A percentile compares a stretch with the other conserved stretches of the same genome.
Conservation (phyloP, 1,140 invertebrate genomes). For the Eueides isabella region DNA sequence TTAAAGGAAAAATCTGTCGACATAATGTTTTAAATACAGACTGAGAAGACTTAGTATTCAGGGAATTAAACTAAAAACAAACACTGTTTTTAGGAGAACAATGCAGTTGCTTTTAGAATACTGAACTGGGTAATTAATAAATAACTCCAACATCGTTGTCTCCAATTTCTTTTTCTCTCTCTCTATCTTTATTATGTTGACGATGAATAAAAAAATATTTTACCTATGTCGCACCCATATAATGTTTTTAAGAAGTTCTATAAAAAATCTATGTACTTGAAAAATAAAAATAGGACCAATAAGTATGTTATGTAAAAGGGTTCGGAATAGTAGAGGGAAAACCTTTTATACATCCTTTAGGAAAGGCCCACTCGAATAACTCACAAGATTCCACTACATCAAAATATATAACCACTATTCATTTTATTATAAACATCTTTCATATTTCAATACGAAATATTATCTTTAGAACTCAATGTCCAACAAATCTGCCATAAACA, state of each 20-base stretch:
- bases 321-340: slow-evolving; percentile 15
- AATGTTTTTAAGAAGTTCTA: background rate
- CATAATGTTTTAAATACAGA: too few relatives aligned
- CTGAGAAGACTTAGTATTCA: too few relatives aligned
- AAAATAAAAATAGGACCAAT: slow-evolving; percentile 13
- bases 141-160: too few relatives aligned
- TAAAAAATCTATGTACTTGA: slow-evolving; percentile 5
- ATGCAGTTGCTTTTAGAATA: too few relatives aligned
- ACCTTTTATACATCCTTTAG: slow-evolving; percentile 25
- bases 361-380: slow-evolving; percentile 19
- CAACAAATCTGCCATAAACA: background rate
- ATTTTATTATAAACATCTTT: slow-evolving; percentile 5
- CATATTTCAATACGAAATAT: background rate
- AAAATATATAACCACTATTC: background rate
- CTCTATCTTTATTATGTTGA: too few relatives aligned
- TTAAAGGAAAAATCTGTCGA: too few relatives aligned
- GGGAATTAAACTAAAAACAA: too few relatives aligned
- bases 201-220: too few relatives aligned
- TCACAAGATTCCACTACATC: slow-evolving; percentile 20
- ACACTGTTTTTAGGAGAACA: too few relatives aligned
- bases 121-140: too few relatives aligned
- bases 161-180: too few relatives aligned
- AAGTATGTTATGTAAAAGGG: slow-evolving; percentile 17
- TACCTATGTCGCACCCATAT: too few relatives aligned
- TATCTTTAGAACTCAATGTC: background rate